Evolutionary conservation across 1,140 invertebrate species (phyloP).

Genomic region (roundworm (Caenorhabditis elegans)): WBcel235 BX284603.4:13538501-13539000

Average conservation of each 20-base stretch:
- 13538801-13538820: not conserved
- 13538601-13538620: not conserved
- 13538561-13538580: not conserved
- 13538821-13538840: not conserved
- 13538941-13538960: not conserved
- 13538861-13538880: not conserved
- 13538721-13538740: not conserved
- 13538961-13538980: not conserved
- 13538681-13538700: not conserved
- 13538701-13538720: not conserved
- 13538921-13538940: not conserved
- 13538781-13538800: not conserved
- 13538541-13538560: not conserved
- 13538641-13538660: not conserved
- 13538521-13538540: not conserved
- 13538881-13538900: too few relatives aligned
- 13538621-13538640: not conserved
- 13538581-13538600: not conserved
- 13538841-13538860: not conserved
- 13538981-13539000: not conserved
- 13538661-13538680: not conserved
- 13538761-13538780: not conserved
- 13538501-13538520: not conserved
- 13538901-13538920: too few relatives aligned
- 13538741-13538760: not conserved